A percentile compares a stretch with the other conserved stretches of the same genome.
Conservation (phyloP, 2,888 invertebrate species). For the Catocala fraxini region DNA sequence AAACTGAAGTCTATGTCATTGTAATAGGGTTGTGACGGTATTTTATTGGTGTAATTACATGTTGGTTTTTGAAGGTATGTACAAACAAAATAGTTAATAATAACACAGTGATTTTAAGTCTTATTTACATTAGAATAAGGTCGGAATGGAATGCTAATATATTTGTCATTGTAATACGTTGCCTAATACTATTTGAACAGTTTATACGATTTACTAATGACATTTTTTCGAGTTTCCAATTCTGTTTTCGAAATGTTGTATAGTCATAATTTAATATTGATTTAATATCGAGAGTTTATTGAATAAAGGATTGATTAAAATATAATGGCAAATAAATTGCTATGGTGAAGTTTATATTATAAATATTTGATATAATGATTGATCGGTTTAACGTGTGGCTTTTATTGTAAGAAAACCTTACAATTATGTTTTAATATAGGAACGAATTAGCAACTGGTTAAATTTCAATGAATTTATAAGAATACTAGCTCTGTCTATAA, state of each 20-base stretch:
- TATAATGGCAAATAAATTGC: not conserved
- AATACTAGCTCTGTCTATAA: too few species aligned
- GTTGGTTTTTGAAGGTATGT: constrained; percentile 46
- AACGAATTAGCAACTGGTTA: too few species aligned
- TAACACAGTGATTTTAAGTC: constrained; percentile 52
- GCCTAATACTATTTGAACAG: constrained; percentile 52
- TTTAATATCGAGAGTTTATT: not conserved
- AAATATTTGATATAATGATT: too few species aligned
- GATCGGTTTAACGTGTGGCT: too few species aligned
- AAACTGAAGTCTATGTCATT: constrained; percentile 4
- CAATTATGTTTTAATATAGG: too few species aligned
- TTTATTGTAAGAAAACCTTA: too few species aligned
- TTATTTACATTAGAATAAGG: constrained; percentile 41
- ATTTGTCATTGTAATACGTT: constrained; percentile 55
- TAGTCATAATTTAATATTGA: constrained; percentile 1
- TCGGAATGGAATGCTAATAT: constrained; percentile 41
- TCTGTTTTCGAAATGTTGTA: constrained; percentile 14
- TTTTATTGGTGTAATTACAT: not conserved
- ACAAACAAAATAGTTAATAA: constrained; percentile 52
- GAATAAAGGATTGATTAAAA: constrained; percentile 9
- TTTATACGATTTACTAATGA: constrained; percentile 53
- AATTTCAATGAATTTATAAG: too few species aligned
- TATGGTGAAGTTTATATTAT: not conserved
- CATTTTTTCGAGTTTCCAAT: constrained; percentile 44
- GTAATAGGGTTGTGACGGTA: constrained; percentile 1